Evolutionary conservation across 2,888 invertebrate species (phyloP), one percentile per base, ranked within the genome.

Genomic region (Papilio gigon): DNA sequence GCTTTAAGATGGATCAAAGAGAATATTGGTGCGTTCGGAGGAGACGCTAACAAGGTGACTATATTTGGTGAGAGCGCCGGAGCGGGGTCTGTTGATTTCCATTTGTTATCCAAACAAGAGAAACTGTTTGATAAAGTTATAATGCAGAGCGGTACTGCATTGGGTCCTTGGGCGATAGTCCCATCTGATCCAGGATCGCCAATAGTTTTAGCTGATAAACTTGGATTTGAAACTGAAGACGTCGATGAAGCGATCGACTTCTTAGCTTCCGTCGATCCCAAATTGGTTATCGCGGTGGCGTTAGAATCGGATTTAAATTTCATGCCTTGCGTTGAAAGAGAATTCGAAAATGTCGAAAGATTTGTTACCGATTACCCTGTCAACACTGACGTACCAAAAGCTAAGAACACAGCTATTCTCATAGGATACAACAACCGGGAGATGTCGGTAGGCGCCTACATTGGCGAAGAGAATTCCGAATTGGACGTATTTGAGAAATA

Each of bases 51-150:
- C 30, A 75, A 82, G 71, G 83, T 88, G 22, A 87, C 88, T 1
- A 66, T 88, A 67, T 80, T 78, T 65, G 88, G 87, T 1, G 80
- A 83, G 37, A 87, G 88, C 63, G 84, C 87, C 40, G 88, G 88
- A 1, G 81, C 73, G 2, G 70, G 35, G 33, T 81, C 85, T 0
- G 81, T 81, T 1, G 83, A 84, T 73, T 72, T 82, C 0, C 86
- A 86, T 33, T 70, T 87, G n/a, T 60, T 76, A 20, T 84, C 79
- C 14, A 73, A 76, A 2, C 56, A 80, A 35, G 83, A 84, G 71
- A 80, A 78, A 35, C 69, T 87, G 14, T 88, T 83, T 62, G 76
- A 83, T 65, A 78, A 83, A 69, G 79, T 77, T 0, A 85, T 88
- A 17, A 65, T 83, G 66, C 84, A 87, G 72, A 88, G 88, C 65